Conservation (phyloP, 2,113 vertebrate species). For the Penelope pileata region DNA sequence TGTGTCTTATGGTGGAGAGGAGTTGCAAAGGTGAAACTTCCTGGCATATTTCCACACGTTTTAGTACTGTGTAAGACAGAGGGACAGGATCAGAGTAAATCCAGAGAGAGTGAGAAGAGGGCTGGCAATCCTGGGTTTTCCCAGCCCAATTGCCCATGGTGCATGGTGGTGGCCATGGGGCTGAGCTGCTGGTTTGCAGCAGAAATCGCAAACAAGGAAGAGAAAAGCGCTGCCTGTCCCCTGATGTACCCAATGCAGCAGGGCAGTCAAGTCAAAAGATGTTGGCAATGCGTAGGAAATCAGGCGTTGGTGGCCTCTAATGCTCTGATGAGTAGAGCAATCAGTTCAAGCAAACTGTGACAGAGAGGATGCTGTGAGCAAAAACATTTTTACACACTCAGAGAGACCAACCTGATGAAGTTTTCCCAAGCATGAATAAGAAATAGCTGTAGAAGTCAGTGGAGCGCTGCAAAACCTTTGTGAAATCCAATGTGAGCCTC, state of each 20-base stretch:
- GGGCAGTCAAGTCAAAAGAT: neutral
- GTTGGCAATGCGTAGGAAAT: neutral
- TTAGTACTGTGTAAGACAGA: neutral
- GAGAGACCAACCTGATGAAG: neutral
- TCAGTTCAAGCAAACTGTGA: neutral
- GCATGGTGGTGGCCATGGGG: neutral
- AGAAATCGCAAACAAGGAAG: neutral
- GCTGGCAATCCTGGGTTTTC: fast-evolving
- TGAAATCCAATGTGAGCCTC: neutral
- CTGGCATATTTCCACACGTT: neutral
- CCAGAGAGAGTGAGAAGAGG: neutral
- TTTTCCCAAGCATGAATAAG: conserved; percentile 2
- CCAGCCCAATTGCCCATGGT: fast-evolving
- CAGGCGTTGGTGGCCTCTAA: neutral
- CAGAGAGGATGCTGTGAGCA: neutral
- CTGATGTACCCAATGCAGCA: neutral
- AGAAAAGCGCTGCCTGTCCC: neutral
- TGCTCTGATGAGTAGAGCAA: neutral
- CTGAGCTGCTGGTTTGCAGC: neutral
- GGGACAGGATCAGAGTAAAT: neutral
- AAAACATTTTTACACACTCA: neutral
- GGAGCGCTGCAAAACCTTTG: neutral
- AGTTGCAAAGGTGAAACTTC: neutral
- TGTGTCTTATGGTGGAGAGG: neutral
- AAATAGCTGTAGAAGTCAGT: neutral